A percentile compares a stretch with the other conserved stretches of the same genome.
phyloP scores from a whole-genome alignment of 2,888 invertebrate genomes.

The Oscheius sp. region DNA sequence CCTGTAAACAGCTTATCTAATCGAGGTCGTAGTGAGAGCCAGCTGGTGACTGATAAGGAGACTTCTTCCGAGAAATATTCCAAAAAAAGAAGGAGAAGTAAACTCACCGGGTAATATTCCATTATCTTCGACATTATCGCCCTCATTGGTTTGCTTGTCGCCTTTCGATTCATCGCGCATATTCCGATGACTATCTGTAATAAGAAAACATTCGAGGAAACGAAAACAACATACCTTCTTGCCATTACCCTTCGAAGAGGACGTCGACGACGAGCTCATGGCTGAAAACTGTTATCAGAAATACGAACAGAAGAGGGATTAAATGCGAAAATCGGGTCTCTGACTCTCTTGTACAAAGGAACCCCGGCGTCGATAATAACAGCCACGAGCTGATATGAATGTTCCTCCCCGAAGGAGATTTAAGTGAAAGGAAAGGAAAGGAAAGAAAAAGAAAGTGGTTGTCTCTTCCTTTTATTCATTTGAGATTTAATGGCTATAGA shows the following conservation, averaged over 20 bases:
- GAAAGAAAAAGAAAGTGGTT: too few species aligned
- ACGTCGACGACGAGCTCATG: neutral
- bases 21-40: neutral
- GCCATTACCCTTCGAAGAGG: neutral
- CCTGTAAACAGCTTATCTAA: slow-evolving; percentile 38
- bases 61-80: neutral
- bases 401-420: too few species aligned
- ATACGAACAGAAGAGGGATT: neutral
- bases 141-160: slow-evolving; percentile 98
- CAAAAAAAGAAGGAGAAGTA: neutral
- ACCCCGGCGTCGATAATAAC: neutral
- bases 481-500: too few species aligned
- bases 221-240: slow-evolving; percentile 7
- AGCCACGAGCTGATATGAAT: neutral
- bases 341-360: neutral
- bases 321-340: neutral
- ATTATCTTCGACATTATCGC: slow-evolving; percentile 94
- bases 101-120: slow-evolving; percentile 78
- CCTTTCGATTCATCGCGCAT: slow-evolving; percentile 98
- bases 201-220: neutral
- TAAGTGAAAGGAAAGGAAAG: neutral
- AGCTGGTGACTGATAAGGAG: neutral
- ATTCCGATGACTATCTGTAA: slow-evolving; percentile 81
- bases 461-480: too few species aligned
- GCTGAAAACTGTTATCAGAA: neutral